These are phyloP conservation scores for Montipora cactus DNA, from an alignment of 64 coral and sea anemone species.

Conservation along the genomic window DNA sequence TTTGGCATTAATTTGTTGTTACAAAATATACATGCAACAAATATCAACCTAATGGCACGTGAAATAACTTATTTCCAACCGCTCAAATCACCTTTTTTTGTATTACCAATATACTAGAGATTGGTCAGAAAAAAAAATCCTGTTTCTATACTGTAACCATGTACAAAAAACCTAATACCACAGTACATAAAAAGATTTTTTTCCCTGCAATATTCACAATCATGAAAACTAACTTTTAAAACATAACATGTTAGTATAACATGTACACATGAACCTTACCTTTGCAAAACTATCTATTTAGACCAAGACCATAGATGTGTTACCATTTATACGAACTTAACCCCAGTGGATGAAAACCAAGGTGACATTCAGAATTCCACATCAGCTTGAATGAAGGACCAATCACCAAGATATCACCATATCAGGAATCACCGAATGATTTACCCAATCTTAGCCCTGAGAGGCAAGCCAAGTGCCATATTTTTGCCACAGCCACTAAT, in stretches of 20 bases:
- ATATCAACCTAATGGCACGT: too few species aligned
- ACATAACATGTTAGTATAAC: neutral
- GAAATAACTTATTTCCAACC: too few species aligned
- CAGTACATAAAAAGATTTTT: too few species aligned
- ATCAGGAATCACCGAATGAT: constrained; percentile 48
- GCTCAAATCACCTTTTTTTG: too few species aligned
- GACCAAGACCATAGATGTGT: constrained; percentile 42
- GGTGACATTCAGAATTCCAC: constrained; percentile 23
- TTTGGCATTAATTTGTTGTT: too few species aligned
- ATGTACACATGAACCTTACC: constrained; percentile 42
- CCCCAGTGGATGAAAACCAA: constrained; percentile 44
- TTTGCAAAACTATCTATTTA: constrained; percentile 53
- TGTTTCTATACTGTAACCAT: too few species aligned
- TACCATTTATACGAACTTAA: neutral
- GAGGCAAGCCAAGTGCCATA: constrained; percentile 52
- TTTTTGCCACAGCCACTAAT: constrained; percentile 53
- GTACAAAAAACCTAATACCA: too few species aligned
- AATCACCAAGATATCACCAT: constrained; percentile 24
- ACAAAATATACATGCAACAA: too few species aligned
- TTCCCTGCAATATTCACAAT: too few species aligned
- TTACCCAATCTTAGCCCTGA: constrained; percentile 41
- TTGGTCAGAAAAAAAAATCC: too few species aligned
- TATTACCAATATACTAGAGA: too few species aligned
- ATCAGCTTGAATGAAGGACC: constrained; percentile 22
- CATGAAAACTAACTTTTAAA: neutral